A percentile compares a stretch with the other conserved stretches of the same genome.
phyloP scores from a whole-genome alignment of 2,797 vertebrate species.

The Catharus ustulatus region DNA sequence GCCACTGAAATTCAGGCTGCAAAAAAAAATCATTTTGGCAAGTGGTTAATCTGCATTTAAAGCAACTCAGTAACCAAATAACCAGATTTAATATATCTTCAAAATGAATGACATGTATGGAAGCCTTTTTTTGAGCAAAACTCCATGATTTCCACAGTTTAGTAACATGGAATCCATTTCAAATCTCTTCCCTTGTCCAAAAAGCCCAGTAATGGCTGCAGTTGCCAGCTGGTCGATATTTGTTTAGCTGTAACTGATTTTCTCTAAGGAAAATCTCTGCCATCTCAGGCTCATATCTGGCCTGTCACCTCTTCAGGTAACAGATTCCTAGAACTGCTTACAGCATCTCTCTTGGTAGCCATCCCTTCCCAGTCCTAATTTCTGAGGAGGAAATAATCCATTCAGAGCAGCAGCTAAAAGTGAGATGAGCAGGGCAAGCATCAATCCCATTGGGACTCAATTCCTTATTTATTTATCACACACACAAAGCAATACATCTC shows the following conservation, averaged over 20 bases:
- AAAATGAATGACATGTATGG: neutral
- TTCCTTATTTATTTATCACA: neutral
- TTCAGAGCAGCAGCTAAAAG: neutral
- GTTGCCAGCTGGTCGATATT: neutral
- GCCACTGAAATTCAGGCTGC: slow-evolving; percentile 96
- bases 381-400: neutral
- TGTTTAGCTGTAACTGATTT: neutral
- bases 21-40: slow-evolving; percentile 50
- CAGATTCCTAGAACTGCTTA: neutral
- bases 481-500: fast-evolving
- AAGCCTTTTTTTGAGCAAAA: neutral
- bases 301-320: neutral
- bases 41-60: slow-evolving; percentile 29
- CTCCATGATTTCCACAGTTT: neutral
- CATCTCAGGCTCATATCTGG: neutral
- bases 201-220: neutral
- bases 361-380: neutral
- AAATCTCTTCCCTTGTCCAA: neutral
- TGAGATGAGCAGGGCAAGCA: neutral
- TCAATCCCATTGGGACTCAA: neutral
- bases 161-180: neutral
- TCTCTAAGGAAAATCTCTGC: neutral
- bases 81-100: neutral
- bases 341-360: neutral
- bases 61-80: neutral